Conservation (phyloP, 1,140 invertebrate genomes). For the Atta colombica region DNA sequence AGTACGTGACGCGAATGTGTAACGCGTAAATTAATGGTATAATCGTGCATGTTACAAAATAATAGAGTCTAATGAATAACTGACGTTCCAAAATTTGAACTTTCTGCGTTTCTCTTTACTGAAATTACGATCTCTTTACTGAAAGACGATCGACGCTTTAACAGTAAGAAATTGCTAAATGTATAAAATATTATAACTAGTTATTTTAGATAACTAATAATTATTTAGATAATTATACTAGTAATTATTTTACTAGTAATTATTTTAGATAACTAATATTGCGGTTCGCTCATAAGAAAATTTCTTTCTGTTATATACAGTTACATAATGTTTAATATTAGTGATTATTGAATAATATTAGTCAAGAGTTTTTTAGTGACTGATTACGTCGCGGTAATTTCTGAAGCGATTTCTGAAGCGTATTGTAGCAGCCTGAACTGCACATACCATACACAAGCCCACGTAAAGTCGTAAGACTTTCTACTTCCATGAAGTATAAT, state of each 20-base stretch:
- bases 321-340: slow-evolving; percentile 13
- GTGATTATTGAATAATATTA: slow-evolving; percentile 24
- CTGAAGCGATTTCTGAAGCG: background rate
- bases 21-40: slow-evolving; percentile 59
- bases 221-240: too few species aligned
- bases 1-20: slow-evolving; percentile 18
- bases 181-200: background rate
- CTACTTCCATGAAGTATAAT: slow-evolving; percentile 77
- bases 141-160: background rate
- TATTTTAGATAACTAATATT: background rate
- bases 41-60: slow-evolving; percentile 34
- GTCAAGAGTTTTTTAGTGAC: background rate
- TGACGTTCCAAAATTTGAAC: slow-evolving; percentile 20
- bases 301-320: background rate
- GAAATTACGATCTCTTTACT: background rate
- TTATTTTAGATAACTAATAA: background rate
- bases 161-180: background rate
- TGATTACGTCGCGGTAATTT: slow-evolving; percentile 14
- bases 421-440: background rate
- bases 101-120: background rate
- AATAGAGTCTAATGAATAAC: slow-evolving; percentile 20
- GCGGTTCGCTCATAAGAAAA: background rate
- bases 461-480: slow-evolving; percentile 77
- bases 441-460: background rate
- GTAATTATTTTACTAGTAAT: background rate